phyloP scores from a whole-genome alignment of 2,797 vertebrate genomes.

The Ciconia nigra region DNA sequence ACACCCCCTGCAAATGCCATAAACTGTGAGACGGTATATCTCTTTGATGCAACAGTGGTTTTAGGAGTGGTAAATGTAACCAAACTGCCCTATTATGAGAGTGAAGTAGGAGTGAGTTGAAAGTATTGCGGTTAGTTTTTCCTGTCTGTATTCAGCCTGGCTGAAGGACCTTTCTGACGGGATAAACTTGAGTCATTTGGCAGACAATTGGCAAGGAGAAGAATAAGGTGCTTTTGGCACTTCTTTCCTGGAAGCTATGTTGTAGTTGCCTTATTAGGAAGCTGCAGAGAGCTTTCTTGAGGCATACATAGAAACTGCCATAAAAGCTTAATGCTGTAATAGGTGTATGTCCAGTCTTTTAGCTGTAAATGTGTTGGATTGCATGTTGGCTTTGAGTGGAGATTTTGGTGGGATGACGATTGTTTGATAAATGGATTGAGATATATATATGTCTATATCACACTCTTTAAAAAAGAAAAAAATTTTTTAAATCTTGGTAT shows the following conservation, averaged over 20 bases:
- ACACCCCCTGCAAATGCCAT: rapidly evolving
- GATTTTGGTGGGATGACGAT: not conserved
- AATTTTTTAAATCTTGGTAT: not conserved
- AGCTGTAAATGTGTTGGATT: not conserved
- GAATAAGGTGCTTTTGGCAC: not conserved
- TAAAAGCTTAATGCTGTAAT: not conserved
- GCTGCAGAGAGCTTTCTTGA: not conserved
- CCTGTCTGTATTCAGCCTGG: not conserved
- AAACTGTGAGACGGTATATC: not conserved
- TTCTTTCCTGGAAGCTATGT: not conserved
- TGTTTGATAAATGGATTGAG: not conserved
- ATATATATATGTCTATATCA: not conserved
- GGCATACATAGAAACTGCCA: not conserved
- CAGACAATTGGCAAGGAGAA: not conserved
- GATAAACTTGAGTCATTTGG: not conserved
- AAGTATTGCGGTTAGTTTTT: not conserved
- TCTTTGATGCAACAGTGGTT: not conserved
- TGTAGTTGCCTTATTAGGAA: not conserved
- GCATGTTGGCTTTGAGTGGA: not conserved
- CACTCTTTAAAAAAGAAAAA: not conserved
- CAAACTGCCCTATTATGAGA: not conserved
- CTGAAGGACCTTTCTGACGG: not conserved
- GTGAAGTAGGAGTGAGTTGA: not conserved
- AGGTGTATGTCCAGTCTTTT: not conserved
- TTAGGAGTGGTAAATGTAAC: not conserved